Evolutionary conservation across 2,113 vertebrate genomes (phyloP).

Genomic region (Gambusia affinis): DNA sequence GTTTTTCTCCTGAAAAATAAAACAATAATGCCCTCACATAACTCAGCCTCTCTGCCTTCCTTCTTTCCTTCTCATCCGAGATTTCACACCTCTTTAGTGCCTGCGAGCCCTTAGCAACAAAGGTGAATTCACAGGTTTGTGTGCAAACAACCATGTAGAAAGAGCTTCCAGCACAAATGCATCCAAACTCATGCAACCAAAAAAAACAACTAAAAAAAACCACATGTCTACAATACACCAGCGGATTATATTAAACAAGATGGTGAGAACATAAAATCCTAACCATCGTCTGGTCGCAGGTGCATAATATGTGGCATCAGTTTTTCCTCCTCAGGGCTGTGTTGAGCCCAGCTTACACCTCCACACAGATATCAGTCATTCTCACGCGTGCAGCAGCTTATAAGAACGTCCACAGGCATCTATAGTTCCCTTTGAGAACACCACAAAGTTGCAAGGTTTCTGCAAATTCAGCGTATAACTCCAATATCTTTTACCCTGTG

Average conservation of each 20-base stretch:
- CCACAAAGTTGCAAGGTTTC: conserved; percentile 18
- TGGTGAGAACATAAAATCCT: conserved; percentile 12
- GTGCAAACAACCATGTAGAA: conserved; percentile 8
- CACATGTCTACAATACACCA: neutral
- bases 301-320: conserved; percentile 37
- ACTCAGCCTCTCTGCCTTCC: conserved; percentile 17
- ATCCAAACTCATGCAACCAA: neutral
- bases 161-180: conserved; percentile 3
- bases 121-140: conserved; percentile 33
- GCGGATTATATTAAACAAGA: conserved; percentile 13
- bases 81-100: conserved; percentile 32
- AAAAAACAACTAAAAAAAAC: neutral
- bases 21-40: neutral
- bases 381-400: conserved; percentile 12
- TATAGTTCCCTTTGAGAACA: conserved; percentile 3
- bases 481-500: conserved; percentile 44
- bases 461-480: conserved; percentile 60
- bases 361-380: conserved; percentile 26
- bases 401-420: conserved; percentile 4
- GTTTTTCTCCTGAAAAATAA: conserved; percentile 21
- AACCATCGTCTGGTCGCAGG: conserved; percentile 29
- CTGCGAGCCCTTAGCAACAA: conserved; percentile 34
- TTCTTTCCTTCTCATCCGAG: conserved; percentile 20
- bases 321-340: conserved; percentile 21
- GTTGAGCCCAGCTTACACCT: conserved; percentile 40